phyloP scores from a whole-genome alignment of 1,140 invertebrate genomes.

The Procambarus virginalis region DNA sequence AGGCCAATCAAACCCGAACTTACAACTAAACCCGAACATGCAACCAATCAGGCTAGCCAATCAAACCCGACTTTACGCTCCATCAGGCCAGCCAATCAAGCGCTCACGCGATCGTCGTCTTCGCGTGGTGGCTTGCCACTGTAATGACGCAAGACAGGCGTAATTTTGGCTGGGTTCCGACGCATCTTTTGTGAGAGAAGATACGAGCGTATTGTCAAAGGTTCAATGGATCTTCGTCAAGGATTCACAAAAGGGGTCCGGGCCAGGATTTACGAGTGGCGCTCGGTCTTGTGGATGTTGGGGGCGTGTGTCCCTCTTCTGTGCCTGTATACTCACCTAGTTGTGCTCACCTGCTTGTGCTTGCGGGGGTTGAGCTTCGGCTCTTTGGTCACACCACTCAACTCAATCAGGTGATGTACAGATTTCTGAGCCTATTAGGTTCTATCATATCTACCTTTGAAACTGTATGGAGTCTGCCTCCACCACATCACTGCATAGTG shows the following conservation, averaged over 20 bases:
- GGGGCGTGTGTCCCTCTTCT: too few relatives aligned
- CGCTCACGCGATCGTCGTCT: neutral
- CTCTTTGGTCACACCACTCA: too few relatives aligned
- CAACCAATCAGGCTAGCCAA: neutral
- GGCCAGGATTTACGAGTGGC: neutral
- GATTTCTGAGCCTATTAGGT: too few relatives aligned
- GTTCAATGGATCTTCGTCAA: neutral
- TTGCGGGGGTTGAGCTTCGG: too few relatives aligned
- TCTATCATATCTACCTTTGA: too few relatives aligned
- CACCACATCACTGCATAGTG: too few relatives aligned
- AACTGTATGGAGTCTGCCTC: too few relatives aligned
- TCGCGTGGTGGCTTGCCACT: neutral
- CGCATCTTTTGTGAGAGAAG: conserved; percentile 1
- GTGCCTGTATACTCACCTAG: too few relatives aligned
- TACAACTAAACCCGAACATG: too few relatives aligned
- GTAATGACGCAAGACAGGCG: neutral
- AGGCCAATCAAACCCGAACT: too few relatives aligned
- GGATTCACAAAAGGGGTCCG: neutral
- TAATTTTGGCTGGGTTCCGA: conserved; percentile 14
- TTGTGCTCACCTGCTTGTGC: too few relatives aligned
- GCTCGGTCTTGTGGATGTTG: neutral
- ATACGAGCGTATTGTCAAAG: neutral
- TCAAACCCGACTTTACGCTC: neutral
- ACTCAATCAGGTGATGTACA: too few relatives aligned
- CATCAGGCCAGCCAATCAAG: neutral